Evolutionary conservation across 92 coral and sea anemone species (phyloP).

Genomic region (Chrysogorgia sp.): DNA sequence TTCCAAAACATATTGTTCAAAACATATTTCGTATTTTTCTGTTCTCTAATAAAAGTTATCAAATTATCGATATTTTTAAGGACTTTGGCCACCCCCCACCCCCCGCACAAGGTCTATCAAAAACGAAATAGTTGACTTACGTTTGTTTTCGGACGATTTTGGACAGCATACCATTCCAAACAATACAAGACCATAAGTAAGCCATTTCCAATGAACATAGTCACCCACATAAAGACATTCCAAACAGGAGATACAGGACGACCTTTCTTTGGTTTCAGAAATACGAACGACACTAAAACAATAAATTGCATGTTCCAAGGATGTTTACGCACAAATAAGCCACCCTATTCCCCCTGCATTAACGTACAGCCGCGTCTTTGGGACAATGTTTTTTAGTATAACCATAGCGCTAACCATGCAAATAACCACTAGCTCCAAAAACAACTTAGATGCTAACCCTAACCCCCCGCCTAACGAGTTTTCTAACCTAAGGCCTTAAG

Average conservation of each 20-base stretch:
- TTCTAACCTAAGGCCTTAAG: too few relatives aligned
- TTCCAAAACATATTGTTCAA: too few relatives aligned
- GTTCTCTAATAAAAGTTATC: neutral
- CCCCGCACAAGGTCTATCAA: neutral
- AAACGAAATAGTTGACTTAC: slow-evolving; percentile 63
- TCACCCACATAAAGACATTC: slow-evolving; percentile 96
- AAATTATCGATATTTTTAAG: neutral
- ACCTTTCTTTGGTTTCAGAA: slow-evolving; percentile 76
- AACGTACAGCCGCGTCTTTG: too few relatives aligned
- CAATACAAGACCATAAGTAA: slow-evolving; percentile 91
- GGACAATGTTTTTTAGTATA: too few relatives aligned
- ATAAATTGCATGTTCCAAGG: neutral
- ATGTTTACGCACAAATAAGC: too few relatives aligned
- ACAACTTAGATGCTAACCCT: too few relatives aligned
- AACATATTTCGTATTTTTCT: too few relatives aligned
- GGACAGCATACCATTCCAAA: slow-evolving; percentile 88
- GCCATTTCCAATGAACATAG: slow-evolving; percentile 86
- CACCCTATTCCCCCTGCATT: too few relatives aligned
- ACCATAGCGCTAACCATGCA: too few relatives aligned
- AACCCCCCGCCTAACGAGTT: too few relatives aligned
- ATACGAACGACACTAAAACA: slow-evolving; percentile 81
- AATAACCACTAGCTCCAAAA: too few relatives aligned
- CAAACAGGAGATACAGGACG: slow-evolving; percentile 73
- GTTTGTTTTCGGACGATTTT: slow-evolving; percentile 79
- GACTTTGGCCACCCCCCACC: neutral